Evolutionary conservation across 2,113 vertebrate species (phyloP), one percentile per base, ranked within the genome.

Genomic region (Nycticorax nycticorax): DNA sequence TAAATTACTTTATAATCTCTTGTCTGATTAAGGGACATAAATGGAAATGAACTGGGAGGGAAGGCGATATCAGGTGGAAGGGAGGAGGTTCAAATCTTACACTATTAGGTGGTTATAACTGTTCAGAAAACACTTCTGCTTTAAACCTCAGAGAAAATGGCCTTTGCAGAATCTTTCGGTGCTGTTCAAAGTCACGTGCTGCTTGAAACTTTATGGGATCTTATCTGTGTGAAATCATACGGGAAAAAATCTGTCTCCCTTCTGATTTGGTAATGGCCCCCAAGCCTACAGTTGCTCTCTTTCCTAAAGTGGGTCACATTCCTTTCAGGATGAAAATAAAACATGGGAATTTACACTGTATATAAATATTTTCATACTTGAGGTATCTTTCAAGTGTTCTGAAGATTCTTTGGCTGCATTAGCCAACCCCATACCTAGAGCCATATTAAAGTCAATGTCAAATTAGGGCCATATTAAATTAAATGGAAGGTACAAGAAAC

Each of bases 321-420:
- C 55, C 35, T 92, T 88, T 92, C 50, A 84, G 62, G 63, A 84
- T 80, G 26, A 83, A 95, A 92, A 76, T 88, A 84, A 80, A 87
- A 80, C 50, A 28, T 52, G 41, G 60, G 45, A 66, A 63, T 89
- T 79, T 74, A 84, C 18, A 19, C 15, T 30, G 8, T 71, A 18
- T 88, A 35, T 77, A 91, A 95, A 84, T 76, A 84, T 86, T 88
- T 91, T 76, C 33, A n/a, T 92, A 73, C 48, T 79, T 88, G 55
- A 83, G 43, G 47, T 91, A 57, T 55, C 43, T 71, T 60, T 80
- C 55, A 81, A 93, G 50, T 77, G 50, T 63, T 56, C 32, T 86
- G 79, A 77, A 74, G 67, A 86, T 69, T 90, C 33, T 68, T 83
- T 62, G 35, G 39, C 45, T 69, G 28, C 24, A n/a, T 76, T 64